phyloP scores from a whole-genome alignment of 2,888 invertebrate species.

The Dynastes grantii region DNA sequence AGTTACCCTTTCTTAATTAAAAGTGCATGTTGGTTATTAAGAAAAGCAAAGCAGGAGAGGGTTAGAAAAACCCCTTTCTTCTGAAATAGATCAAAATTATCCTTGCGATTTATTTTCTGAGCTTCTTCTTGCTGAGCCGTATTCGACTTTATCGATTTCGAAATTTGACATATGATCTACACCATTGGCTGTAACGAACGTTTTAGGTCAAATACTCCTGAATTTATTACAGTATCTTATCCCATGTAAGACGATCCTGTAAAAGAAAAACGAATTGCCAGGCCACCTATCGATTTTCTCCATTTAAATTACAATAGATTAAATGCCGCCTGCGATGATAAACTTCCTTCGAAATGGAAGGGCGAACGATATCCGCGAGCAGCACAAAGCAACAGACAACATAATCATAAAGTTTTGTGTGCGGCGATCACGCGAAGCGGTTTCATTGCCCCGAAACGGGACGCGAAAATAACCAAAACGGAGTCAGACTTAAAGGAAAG shows the following conservation, averaged over 20 bases:
- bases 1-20: too few relatives aligned
- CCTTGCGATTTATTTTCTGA: too few relatives aligned
- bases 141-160: too few relatives aligned
- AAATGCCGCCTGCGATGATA: conserved; percentile 10
- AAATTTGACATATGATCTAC: neutral
- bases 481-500: neutral
- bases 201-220: neutral
- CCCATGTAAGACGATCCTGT: neutral
- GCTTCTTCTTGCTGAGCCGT: too few relatives aligned
- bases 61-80: too few relatives aligned
- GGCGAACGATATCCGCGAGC: conserved; percentile 5
- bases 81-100: too few relatives aligned
- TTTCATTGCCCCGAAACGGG: neutral
- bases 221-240: neutral
- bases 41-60: too few relatives aligned
- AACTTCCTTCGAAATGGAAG: neutral
- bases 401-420: conserved; percentile 17
- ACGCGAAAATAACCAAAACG: neutral
- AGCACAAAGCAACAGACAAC: conserved; percentile 13
- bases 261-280: neutral
- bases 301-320: conserved; percentile 16
- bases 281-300: neutral
- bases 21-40: too few relatives aligned
- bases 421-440: neutral
- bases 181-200: neutral